Conservation (phyloP, 2,888 invertebrate species). For the Macaria notata region DNA sequence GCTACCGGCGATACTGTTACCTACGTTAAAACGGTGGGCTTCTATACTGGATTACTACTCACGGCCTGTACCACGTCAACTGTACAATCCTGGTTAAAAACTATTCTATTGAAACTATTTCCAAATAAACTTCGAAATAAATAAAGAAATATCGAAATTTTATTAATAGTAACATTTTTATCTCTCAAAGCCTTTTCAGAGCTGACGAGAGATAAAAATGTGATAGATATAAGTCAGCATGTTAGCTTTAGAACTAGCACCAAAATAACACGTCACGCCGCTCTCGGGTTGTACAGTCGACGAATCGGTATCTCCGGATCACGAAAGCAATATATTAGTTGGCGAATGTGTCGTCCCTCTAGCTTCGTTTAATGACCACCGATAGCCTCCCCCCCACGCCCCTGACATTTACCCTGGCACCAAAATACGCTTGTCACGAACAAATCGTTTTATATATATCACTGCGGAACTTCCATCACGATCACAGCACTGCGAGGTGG, state of each 20-base stretch:
- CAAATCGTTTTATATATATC: conserved; percentile 65
- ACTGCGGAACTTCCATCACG: conserved; percentile 50
- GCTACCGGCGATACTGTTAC: conserved; percentile 93
- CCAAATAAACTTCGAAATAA: background rate
- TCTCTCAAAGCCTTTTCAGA: background rate
- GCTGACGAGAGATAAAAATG: background rate
- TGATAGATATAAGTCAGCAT: conserved; percentile 24
- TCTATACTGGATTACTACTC: conserved; percentile 62
- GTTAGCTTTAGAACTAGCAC: conserved; percentile 23
- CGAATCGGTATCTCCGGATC: conserved; percentile 60
- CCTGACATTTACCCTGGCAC: conserved; percentile 62
- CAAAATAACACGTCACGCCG: conserved; percentile 19
- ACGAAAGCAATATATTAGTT: conserved; percentile 73
- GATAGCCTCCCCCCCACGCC: conserved; percentile 58
- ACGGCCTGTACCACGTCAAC: conserved; percentile 63
- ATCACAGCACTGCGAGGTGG: conserved; percentile 53
- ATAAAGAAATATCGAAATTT: too few relatives aligned
- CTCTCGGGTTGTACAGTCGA: conserved; percentile 72
- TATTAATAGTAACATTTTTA: background rate
- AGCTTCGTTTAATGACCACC: conserved; percentile 72
- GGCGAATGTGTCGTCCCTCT: conserved; percentile 77
- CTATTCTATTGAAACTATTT: conserved; percentile 1
- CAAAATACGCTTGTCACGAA: conserved; percentile 65
- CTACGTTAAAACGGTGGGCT: conserved; percentile 94
- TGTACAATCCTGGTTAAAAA: conserved; percentile 60